Conservation (phyloP, 2,888 invertebrate genomes). For the Dryadula phaetusa region DNA sequence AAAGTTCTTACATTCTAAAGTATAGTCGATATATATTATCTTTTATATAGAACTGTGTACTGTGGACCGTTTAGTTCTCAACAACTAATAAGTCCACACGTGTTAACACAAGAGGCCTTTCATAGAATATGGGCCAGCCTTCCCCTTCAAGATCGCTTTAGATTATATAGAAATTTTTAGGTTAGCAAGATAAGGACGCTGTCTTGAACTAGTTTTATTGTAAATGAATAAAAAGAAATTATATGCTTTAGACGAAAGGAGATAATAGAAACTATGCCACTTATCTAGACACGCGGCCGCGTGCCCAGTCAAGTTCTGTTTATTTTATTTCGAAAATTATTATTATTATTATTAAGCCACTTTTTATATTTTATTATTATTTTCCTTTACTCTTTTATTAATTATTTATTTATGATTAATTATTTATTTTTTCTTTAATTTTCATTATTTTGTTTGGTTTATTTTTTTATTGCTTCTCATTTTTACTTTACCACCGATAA, state of each 20-base stretch:
- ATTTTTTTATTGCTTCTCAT: no score
- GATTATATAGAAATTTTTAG: constrained; percentile 43
- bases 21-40: neutral
- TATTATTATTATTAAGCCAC: no score
- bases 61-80: constrained; percentile 30
- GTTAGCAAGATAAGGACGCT: constrained; percentile 36
- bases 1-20: neutral
- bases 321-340: no score
- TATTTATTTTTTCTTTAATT: no score
- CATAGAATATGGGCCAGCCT: constrained; percentile 73
- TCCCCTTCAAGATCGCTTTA: constrained; percentile 57
- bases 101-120: constrained; percentile 69
- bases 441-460: no score
- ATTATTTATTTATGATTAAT: no score
- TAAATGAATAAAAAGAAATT: neutral
- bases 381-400: no score
- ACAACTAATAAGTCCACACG: constrained; percentile 48
- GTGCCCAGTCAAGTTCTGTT: no score
- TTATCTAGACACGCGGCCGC: neutral
- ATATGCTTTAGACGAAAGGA: neutral
- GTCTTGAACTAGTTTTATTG: constrained; percentile 22
- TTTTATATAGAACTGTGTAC: neutral
- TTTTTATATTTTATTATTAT: no score
- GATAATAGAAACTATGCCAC: no score
- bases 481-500: no score